A percentile compares a stretch with the other conserved stretches of the same genome.
Conservation (phyloP, 1,140 invertebrate genomes). For the Drosophila suzukii region DNA sequence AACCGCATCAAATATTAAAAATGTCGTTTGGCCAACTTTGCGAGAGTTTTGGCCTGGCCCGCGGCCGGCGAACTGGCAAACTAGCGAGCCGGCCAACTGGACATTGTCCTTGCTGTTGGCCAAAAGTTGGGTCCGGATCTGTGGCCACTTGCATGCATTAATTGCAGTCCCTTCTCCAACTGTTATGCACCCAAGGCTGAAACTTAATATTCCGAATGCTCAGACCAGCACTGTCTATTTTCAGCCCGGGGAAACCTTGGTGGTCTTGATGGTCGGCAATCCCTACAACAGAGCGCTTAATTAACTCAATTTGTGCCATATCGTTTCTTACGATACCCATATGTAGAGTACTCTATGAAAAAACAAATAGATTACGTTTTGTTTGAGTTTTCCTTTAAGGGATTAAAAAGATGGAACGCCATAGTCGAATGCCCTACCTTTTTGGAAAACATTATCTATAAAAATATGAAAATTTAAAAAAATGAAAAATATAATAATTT, state of each 20-base stretch:
- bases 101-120: constrained; percentile 6
- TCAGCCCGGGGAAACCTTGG: background rate
- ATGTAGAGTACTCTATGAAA: too few relatives aligned
- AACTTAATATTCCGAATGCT: constrained; percentile 4
- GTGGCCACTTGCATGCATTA: constrained; percentile 24
- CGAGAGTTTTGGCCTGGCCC: constrained; percentile 10
- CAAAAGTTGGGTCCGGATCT: constrained; percentile 7
- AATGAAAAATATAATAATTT: too few relatives aligned
- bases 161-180: constrained; percentile 6
- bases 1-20: constrained; percentile 51
- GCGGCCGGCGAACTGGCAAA: background rate
- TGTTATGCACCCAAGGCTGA: constrained; percentile 3
- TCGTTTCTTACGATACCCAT: background rate
- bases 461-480: too few relatives aligned
- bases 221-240: background rate
- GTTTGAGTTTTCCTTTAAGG: too few relatives aligned
- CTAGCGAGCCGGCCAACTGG: background rate
- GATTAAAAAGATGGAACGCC: too few relatives aligned
- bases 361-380: background rate
- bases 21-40: constrained; percentile 29
- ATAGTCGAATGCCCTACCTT: too few relatives aligned
- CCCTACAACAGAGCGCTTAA: background rate
- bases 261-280: background rate
- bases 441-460: background rate
- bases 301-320: background rate